Percentiles rank a stretch among this genome's conserved stretches.
Conservation (phyloP, 92 coral and sea anemone genomes). For the Epizoanthus rinbou region DNA sequence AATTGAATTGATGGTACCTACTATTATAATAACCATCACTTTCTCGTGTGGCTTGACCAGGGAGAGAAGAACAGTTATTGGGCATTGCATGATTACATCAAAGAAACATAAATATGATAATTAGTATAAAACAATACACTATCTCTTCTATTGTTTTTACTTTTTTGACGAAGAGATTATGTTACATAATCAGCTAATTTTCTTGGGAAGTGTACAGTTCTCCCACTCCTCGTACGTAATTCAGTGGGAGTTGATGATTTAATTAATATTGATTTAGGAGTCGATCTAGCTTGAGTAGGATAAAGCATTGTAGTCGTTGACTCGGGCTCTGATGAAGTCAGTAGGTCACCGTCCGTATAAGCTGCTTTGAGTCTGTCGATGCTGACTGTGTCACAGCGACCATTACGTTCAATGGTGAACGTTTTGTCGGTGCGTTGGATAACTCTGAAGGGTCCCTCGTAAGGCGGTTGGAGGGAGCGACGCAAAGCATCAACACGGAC, state of each 20-base stretch:
- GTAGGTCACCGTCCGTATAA: too few species aligned
- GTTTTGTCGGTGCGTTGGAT: background rate
- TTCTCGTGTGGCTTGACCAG: constrained; percentile 1
- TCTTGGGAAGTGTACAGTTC: too few species aligned
- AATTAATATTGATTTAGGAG: too few species aligned
- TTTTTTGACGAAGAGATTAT: too few species aligned
- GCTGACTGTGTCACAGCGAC: background rate
- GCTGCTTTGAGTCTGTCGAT: constrained; percentile 1
- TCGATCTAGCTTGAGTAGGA: too few species aligned
- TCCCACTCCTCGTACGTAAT: too few species aligned
- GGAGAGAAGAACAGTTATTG: background rate
- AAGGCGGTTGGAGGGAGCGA: constrained; percentile 30
- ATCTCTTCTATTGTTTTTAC: background rate
- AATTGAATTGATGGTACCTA: background rate
- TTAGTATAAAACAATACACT: background rate
- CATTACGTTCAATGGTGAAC: background rate
- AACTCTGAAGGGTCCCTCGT: constrained; percentile 15
- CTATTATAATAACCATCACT: background rate
- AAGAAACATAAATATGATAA: background rate
- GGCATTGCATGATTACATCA: background rate
- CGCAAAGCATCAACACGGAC: constrained; percentile 33
- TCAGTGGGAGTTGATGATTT: too few species aligned
- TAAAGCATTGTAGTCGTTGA: too few species aligned
- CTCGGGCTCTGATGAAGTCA: too few species aligned
- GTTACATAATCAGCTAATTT: too few species aligned